phyloP scores from a whole-genome alignment of 2,113 vertebrate species.

The Athene noctua region DNA sequence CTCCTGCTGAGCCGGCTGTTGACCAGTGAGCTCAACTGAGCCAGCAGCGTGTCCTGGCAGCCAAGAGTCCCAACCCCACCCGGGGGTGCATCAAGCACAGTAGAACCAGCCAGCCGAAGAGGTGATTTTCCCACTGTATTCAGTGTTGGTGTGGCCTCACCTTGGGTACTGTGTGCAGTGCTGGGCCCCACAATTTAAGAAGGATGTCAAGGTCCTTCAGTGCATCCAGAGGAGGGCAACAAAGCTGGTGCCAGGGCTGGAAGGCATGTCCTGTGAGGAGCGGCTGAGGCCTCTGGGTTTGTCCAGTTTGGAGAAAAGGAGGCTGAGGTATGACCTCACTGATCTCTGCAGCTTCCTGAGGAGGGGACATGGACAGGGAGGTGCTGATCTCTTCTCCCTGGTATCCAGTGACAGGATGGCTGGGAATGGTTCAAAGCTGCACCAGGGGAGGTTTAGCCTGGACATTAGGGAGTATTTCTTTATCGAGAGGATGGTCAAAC shows the following conservation, averaged over 20 bases:
- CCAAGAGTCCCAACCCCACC: too few species aligned
- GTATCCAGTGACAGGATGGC: too few species aligned
- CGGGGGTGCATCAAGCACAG: neutral
- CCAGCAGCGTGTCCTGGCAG: neutral
- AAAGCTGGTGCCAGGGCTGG: neutral
- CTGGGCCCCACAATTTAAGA: neutral
- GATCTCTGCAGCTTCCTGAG: neutral
- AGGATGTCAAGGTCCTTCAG: neutral
- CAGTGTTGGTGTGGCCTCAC: neutral
- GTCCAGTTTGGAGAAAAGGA: neutral
- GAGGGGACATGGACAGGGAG: neutral
- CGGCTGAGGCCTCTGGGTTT: neutral
- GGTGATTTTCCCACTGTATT: neutral
- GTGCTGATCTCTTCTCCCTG: neutral
- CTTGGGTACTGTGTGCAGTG: neutral
- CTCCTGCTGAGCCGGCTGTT: neutral
- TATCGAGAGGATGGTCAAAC: neutral
- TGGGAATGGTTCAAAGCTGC: neutral
- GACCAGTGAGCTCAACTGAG: neutral
- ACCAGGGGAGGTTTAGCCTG: neutral
- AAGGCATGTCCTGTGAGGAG: neutral
- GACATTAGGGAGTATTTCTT: neutral
- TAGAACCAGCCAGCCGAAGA: neutral
- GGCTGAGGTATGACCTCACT: too few species aligned
- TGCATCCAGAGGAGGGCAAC: neutral